Base-by-base conservation (phyloP, 2,888 invertebrate genomes). In the Xanthia togata region DNA sequence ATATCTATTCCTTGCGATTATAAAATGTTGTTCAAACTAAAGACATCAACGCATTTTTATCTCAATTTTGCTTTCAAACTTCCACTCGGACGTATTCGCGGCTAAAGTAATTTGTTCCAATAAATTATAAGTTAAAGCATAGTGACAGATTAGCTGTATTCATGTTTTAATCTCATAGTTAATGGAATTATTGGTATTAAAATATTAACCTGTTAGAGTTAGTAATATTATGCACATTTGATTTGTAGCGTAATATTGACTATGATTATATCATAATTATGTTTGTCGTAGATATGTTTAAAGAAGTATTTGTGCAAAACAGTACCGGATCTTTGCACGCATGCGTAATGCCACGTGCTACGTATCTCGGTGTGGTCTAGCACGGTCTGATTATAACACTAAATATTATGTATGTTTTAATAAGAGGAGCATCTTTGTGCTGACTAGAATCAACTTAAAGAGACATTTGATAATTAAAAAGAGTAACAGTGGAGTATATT, bases 371-470 rank as follows among this genome's bases (percentile, higher is more conserved):
- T 23, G 23, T 50, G 23, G 50, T 50, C 50, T 50, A 50, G 8
- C 50, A 20, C 74, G 74, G 50, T 74, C 74, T 74, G 50, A 74
- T 74, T 50, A 31, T 14, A 50, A n/a, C 23, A 31, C 17, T 60
- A 59, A 23, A 50, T 50, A 47, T 59, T 38, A 73, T 73, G 35
- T 59, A 23, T 47, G 17, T 38, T 60, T 53, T 55, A 55, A 55
- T 55, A 12, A 47, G 44, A 38, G 17, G 23, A 17, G 17, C 23
- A 73, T 38, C 73, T 26, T 38, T 47, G 4, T 26, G 4, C 17
- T 1, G 2, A 14, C 1, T 38, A 31, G 4, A 41, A 47, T 59
- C 11, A 26, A 38, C 8, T 71, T 2, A 26, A 3, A 35, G 12
- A 35, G 2, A 23, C 1, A 35, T 11, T 60, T 31, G 31, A 11